Conservation (phyloP, 2,797 vertebrate genomes). For the Acanthurus leucopareius region DNA sequence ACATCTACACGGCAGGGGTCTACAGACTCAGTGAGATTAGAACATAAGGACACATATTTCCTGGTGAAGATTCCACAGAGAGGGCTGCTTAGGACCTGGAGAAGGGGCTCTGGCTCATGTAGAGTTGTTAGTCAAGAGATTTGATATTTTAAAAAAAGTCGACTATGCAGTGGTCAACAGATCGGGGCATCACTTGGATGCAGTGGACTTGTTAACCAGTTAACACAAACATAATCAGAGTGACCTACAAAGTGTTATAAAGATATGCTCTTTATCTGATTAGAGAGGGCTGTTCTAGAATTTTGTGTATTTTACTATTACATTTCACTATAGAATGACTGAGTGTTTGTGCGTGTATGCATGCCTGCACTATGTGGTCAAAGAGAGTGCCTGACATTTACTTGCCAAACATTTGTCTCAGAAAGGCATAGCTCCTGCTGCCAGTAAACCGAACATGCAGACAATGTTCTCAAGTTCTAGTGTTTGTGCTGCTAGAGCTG, state of each 20-base stretch:
- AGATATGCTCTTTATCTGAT: background rate
- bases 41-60: slow-evolving; percentile 40
- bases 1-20: slow-evolving; percentile 19
- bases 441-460: slow-evolving; percentile 59
- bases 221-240: background rate
- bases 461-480: slow-evolving; percentile 65
- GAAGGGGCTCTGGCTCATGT: slow-evolving; percentile 22
- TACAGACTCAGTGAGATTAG: slow-evolving; percentile 37
- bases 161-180: slow-evolving; percentile 4
- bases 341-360: slow-evolving; percentile 19
- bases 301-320: slow-evolving; percentile 14
- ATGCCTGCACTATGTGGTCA: slow-evolving; percentile 29
- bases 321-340: background rate
- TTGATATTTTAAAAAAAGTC: slow-evolving; percentile 22
- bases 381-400: slow-evolving; percentile 37
- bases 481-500: slow-evolving; percentile 36
- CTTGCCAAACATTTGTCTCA: slow-evolving; percentile 47
- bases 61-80: slow-evolving; percentile 44
- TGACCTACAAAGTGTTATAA: background rate
- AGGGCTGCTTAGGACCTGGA: slow-evolving; percentile 49
- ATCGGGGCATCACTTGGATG: slow-evolving; percentile 7
- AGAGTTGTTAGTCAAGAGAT: slow-evolving; percentile 33
- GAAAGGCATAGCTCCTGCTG: slow-evolving; percentile 53
- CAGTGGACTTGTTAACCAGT: background rate
- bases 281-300: background rate